Evolutionary conservation across 2,113 vertebrate species (phyloP).

Genomic region (Dicaeum eximium): DNA sequence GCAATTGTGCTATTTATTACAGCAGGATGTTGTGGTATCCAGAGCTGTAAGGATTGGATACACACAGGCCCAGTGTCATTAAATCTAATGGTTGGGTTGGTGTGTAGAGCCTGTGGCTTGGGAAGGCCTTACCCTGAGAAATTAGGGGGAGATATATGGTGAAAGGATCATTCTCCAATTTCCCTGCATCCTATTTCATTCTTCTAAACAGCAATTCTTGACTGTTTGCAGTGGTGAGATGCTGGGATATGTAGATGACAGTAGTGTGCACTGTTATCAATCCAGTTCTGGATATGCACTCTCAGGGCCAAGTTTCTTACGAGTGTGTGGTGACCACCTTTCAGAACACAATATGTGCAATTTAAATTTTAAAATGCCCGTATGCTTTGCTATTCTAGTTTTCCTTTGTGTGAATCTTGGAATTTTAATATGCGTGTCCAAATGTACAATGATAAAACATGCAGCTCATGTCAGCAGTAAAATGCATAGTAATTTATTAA

Average conservation of each 20-base stretch:
- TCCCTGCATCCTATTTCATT: neutral
- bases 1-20: neutral
- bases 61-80: neutral
- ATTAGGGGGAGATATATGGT: neutral
- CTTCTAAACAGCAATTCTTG: neutral
- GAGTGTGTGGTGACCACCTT: neutral
- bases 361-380: neutral
- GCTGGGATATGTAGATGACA: neutral
- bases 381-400: neutral
- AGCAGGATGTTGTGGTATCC: neutral
- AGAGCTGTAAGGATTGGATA: neutral
- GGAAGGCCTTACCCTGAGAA: neutral
- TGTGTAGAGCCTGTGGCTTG: neutral
- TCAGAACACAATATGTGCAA: neutral
- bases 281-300: neutral
- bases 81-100: neutral
- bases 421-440: neutral
- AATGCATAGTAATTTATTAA: constrained; percentile 60
- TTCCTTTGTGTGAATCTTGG: neutral
- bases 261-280: neutral
- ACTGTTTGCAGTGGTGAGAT: neutral
- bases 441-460: neutral
- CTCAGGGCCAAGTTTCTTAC: neutral
- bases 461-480: constrained; percentile 42
- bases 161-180: neutral